Evolutionary conservation across 2,797 vertebrate genomes (phyloP).

Genomic region (Nothura maculosa): DNA sequence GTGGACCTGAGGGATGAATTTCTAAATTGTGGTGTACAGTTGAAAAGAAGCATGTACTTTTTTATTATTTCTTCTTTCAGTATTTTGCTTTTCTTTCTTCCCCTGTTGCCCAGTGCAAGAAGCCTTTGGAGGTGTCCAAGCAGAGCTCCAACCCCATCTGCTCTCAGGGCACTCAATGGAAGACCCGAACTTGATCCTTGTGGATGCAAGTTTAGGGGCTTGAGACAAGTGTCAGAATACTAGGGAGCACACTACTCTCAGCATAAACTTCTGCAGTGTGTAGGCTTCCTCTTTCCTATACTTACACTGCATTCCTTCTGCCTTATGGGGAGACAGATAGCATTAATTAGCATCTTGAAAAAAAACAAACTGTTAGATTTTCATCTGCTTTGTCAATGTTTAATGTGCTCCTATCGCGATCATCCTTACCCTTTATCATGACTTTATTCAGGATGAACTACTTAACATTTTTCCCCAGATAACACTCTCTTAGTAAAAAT

Average conservation of each 20-base stretch:
- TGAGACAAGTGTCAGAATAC: not conserved
- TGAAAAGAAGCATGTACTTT: not conserved
- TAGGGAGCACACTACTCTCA: not conserved
- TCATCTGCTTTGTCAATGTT: not conserved
- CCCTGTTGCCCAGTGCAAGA: not conserved
- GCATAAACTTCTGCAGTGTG: not conserved
- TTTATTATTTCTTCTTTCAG: not conserved
- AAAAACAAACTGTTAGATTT: not conserved
- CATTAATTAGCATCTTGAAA: slow-evolving; percentile 3
- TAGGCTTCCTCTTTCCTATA: not conserved
- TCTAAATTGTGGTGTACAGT: not conserved
- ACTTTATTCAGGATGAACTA: not conserved
- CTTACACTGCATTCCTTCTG: not conserved
- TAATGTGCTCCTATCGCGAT: not conserved
- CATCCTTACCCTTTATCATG: not conserved
- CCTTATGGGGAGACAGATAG: not conserved
- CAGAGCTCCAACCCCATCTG: not conserved
- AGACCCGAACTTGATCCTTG: fast-evolving
- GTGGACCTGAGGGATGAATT: not conserved
- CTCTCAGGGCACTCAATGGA: not conserved
- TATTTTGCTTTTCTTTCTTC: not conserved
- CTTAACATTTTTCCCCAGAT: not conserved
- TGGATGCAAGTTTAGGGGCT: not conserved
- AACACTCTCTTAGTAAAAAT: not conserved
- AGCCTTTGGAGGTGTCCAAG: not conserved